Evolutionary conservation across 2,113 vertebrate species (phyloP).

Genomic region (Halichoeres trimaculatus): DNA sequence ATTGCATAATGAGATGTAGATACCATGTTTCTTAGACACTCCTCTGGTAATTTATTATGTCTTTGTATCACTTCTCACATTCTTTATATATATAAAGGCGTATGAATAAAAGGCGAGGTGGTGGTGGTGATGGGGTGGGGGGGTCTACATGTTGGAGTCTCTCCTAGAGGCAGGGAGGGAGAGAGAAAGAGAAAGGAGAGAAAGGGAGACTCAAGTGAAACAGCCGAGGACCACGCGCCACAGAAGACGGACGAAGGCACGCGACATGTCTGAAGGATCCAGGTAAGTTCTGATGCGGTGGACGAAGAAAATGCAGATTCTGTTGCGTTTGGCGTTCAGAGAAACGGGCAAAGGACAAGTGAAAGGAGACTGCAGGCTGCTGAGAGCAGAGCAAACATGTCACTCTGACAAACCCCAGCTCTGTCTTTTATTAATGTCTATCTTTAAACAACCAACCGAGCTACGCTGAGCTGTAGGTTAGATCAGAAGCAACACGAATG

Average conservation of each 20-base stretch:
- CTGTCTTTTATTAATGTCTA: background rate
- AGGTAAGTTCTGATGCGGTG: conserved; percentile 83
- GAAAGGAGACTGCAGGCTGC: background rate
- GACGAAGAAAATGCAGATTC: background rate
- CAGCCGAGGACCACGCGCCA: conserved; percentile 79
- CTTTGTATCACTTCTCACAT: no score
- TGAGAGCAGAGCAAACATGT: conserved; percentile 2
- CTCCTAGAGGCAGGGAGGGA: conserved; percentile 46
- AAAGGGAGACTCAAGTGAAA: conserved; percentile 65
- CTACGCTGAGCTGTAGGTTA: background rate
- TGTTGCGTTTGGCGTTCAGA: background rate
- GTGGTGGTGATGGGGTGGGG: background rate
- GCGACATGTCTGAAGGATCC: conserved; percentile 78
- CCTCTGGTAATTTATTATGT: background rate
- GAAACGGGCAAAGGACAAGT: no score
- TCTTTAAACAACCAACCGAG: background rate
- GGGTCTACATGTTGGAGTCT: conserved; percentile 29
- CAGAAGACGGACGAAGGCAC: conserved; percentile 76
- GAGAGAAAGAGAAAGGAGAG: conserved; percentile 35
- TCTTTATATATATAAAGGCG: background rate
- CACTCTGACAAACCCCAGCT: background rate
- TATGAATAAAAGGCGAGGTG: background rate
- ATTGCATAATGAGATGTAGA: no score
- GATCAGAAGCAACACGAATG: background rate
- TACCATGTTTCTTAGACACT: background rate